A percentile compares a stretch with the other conserved stretches of the same genome.
phyloP scores from a whole-genome alignment of 2,113 vertebrate species.

The Podocnemis expansa region DNA sequence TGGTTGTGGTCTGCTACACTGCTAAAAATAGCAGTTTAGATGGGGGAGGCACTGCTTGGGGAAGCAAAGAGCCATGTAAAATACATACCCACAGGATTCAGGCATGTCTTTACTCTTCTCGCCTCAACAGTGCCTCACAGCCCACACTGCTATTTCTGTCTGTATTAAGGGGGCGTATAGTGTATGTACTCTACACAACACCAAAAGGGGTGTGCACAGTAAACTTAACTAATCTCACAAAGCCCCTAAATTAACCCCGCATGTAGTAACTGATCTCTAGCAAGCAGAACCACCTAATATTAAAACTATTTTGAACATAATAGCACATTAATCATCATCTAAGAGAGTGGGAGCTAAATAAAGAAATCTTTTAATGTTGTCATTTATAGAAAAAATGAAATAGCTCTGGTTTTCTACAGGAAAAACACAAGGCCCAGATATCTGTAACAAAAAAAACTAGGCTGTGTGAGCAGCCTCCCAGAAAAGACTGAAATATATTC shows the following conservation, averaged over 20 bases:
- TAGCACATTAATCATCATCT: neutral
- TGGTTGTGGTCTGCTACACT: neutral
- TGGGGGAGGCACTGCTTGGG: neutral
- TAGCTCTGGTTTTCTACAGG: neutral
- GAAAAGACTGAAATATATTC: neutral
- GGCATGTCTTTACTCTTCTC: neutral
- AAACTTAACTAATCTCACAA: neutral
- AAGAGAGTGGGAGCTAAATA: neutral
- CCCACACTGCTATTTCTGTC: neutral
- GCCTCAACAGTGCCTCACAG: neutral
- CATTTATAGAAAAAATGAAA: neutral
- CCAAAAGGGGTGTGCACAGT: neutral
- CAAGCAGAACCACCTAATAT: neutral
- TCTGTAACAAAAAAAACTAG: neutral
- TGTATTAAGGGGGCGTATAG: neutral
- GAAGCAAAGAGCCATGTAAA: neutral
- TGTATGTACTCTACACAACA: neutral
- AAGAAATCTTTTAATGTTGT: neutral
- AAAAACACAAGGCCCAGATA: neutral
- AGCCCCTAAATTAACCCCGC: neutral
- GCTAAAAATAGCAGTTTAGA: neutral
- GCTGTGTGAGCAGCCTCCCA: neutral
- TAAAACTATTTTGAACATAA: neutral
- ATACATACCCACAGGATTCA: neutral
- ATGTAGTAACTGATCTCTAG: neutral